Evolutionary conservation across 2,888 invertebrate species (phyloP).

Genomic region (Andrena minutula): DNA sequence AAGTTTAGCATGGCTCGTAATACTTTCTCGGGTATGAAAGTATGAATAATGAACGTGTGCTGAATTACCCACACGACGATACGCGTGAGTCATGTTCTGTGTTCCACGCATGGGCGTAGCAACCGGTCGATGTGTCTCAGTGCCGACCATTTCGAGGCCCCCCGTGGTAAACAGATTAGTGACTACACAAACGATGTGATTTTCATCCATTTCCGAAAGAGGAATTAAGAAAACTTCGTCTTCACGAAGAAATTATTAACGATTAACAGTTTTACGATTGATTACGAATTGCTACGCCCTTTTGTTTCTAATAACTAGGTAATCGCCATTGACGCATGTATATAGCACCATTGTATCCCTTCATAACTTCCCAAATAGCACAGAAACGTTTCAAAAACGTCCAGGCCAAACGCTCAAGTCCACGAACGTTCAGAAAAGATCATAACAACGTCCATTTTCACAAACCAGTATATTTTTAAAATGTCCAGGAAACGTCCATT

Average conservation of each 20-base stretch:
- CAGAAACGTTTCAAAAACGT: too few species aligned
- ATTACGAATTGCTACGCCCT: neutral
- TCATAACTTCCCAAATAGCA: too few species aligned
- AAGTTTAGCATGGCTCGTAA: slow-evolving; percentile 36
- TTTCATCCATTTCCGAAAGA: neutral
- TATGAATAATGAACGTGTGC: slow-evolving; percentile 63
- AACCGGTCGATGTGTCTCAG: slow-evolving; percentile 53
- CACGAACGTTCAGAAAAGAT: too few species aligned
- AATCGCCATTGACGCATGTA: too few species aligned
- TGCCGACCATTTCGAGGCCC: slow-evolving; percentile 22
- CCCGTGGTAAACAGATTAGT: slow-evolving; percentile 5
- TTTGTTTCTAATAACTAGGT: too few species aligned
- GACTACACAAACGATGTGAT: neutral
- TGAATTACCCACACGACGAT: slow-evolving; percentile 55
- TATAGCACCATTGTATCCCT: too few species aligned
- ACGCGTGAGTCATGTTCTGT: slow-evolving; percentile 53
- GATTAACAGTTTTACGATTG: neutral
- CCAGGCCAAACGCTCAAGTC: too few species aligned
- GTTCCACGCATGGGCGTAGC: slow-evolving; percentile 55
- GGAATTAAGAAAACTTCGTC: neutral
- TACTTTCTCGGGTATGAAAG: slow-evolving; percentile 42
- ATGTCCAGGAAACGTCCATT: too few species aligned
- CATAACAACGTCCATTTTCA: too few species aligned
- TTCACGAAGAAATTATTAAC: neutral
- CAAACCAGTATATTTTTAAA: too few species aligned